Base-by-base conservation (phyloP, 2,888 invertebrate genomes). In the Leptinotarsa juncta region DNA sequence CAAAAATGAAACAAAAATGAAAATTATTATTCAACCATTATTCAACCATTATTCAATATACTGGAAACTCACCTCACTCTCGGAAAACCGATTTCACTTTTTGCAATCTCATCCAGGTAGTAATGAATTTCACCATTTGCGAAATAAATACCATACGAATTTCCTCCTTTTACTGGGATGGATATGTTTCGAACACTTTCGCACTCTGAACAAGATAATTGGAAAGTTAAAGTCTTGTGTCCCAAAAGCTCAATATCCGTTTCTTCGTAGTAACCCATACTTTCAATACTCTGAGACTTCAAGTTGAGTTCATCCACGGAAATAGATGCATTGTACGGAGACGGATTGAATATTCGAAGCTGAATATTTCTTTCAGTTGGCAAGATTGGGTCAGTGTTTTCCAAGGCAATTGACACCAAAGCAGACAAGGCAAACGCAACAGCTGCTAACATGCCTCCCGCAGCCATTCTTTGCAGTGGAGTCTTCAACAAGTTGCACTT, bases 351-450 rank as follows among this genome's bases (percentile, higher is more conserved):
- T 5, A 95, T 87, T 78, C 95, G 89, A 20, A 95, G 79, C 82
- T 95, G 94, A 0, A 91, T 91, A 32, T 90, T 83, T 1, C 91
- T 92, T 4, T 85, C 81, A 10, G 89, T 82, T 14, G 95, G 93
- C 16, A 92, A 71, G 1, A 88, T 81, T 0, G 91, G 90, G 80
- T 93, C 92, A 0, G 92, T 91, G 85, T 93, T 94, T 91, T 96
- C 91, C 72, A 97, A 89, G 48, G 90, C 87, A 0, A 96, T 84
- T 87, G 97, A 96, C 1, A 98, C 92, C n/a, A 95, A 84, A 4
- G 94, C 97, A 1, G 98, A 97, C 49, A 96, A 89, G n/a, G 95
- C 88, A 85, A 99, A 99, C 0, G 99, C 93, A 0, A 92, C 74
- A 0, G 95, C 94, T 0, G 97, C 96, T 1, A 99, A 86, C 23